Conservation (phyloP, 2,888 invertebrate genomes). For the Aphodius granarius region DNA sequence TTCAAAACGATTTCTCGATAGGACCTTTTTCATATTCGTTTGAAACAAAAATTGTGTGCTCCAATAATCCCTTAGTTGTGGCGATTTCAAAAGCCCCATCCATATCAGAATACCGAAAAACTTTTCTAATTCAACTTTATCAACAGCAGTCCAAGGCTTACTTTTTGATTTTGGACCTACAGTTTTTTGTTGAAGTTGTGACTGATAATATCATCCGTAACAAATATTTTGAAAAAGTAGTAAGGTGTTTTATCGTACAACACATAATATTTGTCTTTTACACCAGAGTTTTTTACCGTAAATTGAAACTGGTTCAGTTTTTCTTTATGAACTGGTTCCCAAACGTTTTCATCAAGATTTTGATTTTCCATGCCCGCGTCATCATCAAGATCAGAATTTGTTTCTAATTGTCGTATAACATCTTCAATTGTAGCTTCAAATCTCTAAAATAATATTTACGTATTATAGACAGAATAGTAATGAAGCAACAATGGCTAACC, state of each 20-base stretch:
- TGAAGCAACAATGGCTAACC: not conserved
- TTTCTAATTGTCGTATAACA: not conserved
- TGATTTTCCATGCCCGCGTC: constrained; percentile 1
- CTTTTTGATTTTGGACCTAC: not conserved
- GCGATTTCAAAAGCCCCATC: not conserved
- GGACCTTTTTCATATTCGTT: too few relatives aligned
- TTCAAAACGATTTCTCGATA: not conserved
- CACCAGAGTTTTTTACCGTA: not conserved
- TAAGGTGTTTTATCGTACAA: not conserved
- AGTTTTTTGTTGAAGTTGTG: not conserved
- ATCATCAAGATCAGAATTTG: not conserved
- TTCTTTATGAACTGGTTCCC: not conserved
- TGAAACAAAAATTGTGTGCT: too few relatives aligned
- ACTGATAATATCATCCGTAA: not conserved
- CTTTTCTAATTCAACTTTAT: not conserved
- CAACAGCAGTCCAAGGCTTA: not conserved
- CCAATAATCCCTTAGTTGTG: not conserved
- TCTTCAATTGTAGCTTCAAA: not conserved
- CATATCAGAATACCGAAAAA: not conserved
- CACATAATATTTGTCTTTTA: not conserved
- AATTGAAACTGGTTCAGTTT: not conserved
- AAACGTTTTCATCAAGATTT: not conserved
- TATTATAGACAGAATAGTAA: not conserved
- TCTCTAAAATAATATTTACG: not conserved
- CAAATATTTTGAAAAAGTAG: not conserved